These are phyloP conservation scores for Dasyprocta punctata DNA, from an alignment of 2,113 vertebrate species.

Conservation along the genomic window DNA sequence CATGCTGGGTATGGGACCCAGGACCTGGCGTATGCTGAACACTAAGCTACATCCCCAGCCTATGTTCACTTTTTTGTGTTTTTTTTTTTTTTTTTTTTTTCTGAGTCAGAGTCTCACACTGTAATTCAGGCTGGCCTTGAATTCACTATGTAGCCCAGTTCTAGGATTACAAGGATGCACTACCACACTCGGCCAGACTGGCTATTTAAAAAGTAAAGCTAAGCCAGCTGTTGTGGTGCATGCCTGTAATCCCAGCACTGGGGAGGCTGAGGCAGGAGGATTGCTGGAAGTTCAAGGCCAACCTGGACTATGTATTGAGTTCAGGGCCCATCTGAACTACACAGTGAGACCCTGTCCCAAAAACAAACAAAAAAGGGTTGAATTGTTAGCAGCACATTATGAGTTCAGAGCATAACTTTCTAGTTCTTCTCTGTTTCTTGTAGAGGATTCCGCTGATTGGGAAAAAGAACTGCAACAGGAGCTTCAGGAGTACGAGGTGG, in stretches of 20 bases:
- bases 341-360: neutral
- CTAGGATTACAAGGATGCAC: neutral
- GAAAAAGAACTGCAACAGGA: slow-evolving; percentile 97
- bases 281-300: neutral
- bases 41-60: neutral
- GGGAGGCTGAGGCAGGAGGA: neutral
- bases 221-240: neutral
- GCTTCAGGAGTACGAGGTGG: slow-evolving; percentile 96
- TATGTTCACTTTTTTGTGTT: neutral
- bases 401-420: slow-evolving; percentile 13
- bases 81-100: neutral
- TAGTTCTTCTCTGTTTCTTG: slow-evolving; percentile 60
- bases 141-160: neutral
- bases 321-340: neutral
- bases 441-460: slow-evolving; percentile 95
- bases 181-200: neutral
- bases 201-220: neutral
- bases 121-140: neutral
- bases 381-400: neutral
- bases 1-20: neutral
- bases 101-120: neutral
- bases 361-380: neutral
- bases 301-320: neutral
- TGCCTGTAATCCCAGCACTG: neutral
- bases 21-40: neutral